These are phyloP conservation scores for Parazoanthus atlanticus DNA, from an alignment of 92 coral and sea anemone genomes.

Conservation along the genomic window DNA sequence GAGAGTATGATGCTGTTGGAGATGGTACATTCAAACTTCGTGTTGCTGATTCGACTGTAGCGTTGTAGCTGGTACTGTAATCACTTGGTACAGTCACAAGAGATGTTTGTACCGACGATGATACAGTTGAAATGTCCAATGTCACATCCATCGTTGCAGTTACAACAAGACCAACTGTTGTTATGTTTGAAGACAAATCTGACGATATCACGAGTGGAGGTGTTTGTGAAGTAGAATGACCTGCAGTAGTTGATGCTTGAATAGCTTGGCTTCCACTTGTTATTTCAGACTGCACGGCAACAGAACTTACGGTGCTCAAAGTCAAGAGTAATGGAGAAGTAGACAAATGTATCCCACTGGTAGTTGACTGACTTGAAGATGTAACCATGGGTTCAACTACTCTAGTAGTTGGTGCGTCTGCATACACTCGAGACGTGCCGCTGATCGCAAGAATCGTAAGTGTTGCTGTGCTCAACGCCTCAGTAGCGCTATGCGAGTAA, in stretches of 20 bases:
- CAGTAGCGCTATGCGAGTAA: background rate
- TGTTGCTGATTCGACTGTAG: background rate
- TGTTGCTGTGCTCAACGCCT: background rate
- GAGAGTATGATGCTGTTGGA: no score
- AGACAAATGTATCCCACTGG: no score
- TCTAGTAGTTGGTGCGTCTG: background rate
- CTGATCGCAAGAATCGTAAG: background rate
- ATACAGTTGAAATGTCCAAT: no score
- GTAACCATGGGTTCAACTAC: background rate
- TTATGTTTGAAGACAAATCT: background rate
- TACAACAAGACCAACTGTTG: no score
- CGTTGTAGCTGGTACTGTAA: background rate
- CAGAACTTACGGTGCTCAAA: background rate
- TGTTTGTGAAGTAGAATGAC: background rate
- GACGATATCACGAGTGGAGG: background rate
- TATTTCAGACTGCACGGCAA: background rate
- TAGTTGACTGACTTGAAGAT: background rate
- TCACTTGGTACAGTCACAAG: no score
- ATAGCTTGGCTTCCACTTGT: background rate
- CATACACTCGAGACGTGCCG: background rate
- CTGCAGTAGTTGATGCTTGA: background rate
- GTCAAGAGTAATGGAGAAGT: background rate
- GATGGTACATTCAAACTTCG: background rate
- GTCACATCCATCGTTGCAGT: no score
- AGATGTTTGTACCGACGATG: no score